Evolutionary conservation across 1,140 invertebrate genomes (phyloP).

Genomic region (Patella vulgata): DNA sequence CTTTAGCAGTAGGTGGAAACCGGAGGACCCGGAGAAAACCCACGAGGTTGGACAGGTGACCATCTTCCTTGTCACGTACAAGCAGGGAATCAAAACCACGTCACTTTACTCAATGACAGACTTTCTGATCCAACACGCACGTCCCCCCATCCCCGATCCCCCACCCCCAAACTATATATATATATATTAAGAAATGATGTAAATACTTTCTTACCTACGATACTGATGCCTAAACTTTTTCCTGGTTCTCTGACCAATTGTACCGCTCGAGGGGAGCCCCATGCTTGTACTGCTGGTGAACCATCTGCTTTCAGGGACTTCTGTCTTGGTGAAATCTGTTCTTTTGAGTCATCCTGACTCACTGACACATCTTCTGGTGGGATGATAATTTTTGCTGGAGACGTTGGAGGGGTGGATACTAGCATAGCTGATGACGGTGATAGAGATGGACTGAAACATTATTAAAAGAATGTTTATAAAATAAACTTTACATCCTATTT

Average conservation of each 20-base stretch:
- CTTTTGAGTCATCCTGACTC: too few relatives aligned
- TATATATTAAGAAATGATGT: too few relatives aligned
- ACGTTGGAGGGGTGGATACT: conserved; percentile 12
- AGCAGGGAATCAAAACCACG: too few relatives aligned
- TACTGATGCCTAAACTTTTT: conserved; percentile 90
- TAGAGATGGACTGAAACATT: conserved; percentile 13
- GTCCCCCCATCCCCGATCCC: too few relatives aligned
- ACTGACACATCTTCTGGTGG: background rate
- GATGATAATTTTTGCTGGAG: background rate
- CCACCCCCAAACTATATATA: too few relatives aligned
- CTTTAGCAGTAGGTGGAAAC: too few relatives aligned
- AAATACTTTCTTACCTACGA: conserved; percentile 89
- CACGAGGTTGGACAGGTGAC: too few relatives aligned
- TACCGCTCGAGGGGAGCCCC: conserved; percentile 85
- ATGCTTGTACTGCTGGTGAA: conserved; percentile 76
- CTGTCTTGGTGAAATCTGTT: conserved; percentile 33
- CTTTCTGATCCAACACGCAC: too few relatives aligned
- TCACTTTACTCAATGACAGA: too few relatives aligned
- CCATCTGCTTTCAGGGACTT: conserved; percentile 52
- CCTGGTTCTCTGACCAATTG: conserved; percentile 76
- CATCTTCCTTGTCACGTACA: too few relatives aligned
- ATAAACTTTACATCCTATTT: too few relatives aligned
- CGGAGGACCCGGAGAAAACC: too few relatives aligned
- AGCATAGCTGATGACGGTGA: conserved; percentile 10
- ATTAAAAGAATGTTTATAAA: background rate